A percentile compares a stretch with the other conserved stretches of the same genome.
These are phyloP conservation scores for Stenurella melanura DNA, from an alignment of 2,888 invertebrate genomes.

Conservation along the genomic window DNA sequence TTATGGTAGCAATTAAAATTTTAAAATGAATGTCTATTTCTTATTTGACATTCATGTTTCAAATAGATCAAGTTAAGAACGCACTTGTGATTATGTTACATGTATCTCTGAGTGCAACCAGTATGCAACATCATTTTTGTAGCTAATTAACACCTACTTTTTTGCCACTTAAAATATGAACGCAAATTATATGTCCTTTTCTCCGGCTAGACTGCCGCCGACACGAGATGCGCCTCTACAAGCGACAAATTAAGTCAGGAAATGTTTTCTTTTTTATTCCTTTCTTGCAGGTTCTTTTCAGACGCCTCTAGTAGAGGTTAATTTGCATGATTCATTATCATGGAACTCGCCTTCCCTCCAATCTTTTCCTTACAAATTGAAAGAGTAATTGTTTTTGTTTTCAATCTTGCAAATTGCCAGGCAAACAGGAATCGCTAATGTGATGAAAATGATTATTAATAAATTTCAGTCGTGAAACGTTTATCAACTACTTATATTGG, in stretches of 20 bases:
- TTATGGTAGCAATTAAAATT: too few relatives aligned
- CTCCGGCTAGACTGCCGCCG: background rate
- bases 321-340: conserved; percentile 29
- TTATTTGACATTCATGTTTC: too few relatives aligned
- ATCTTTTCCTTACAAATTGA: conserved; percentile 24
- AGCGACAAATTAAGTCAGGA: conserved; percentile 10
- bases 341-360: conserved; percentile 1
- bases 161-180: background rate
- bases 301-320: conserved; percentile 21
- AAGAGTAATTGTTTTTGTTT: conserved; percentile 22
- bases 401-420: background rate
- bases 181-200: background rate
- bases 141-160: background rate
- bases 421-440: conserved; percentile 5
- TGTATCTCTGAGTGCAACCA: too few relatives aligned
- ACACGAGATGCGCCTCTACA: background rate
- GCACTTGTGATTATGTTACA: too few relatives aligned
- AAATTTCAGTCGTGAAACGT: background rate
- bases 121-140: too few relatives aligned
- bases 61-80: too few relatives aligned
- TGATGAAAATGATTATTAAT: background rate
- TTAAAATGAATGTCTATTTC: too few relatives aligned
- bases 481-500: background rate
- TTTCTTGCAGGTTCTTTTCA: background rate
- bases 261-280: conserved; percentile 16